Percentiles rank a stretch among this genome's conserved stretches.
These are phyloP conservation scores for Melipona quadrifasciata DNA, from an alignment of 1,140 invertebrate species.

Conservation along the genomic window DNA sequence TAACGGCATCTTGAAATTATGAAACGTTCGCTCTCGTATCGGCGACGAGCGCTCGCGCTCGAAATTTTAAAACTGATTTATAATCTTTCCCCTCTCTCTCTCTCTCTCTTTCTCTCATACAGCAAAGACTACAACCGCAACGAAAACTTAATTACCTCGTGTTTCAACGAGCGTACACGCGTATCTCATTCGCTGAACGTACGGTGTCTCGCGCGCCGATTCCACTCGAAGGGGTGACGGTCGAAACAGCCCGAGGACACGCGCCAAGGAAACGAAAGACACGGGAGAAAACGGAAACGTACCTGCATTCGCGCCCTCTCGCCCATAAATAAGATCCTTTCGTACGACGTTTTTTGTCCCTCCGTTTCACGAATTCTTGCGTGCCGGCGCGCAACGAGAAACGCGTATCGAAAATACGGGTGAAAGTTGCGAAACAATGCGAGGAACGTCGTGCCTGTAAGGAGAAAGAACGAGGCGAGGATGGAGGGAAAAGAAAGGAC, in stretches of 20 bases:
- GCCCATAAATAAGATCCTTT: conserved; percentile 72
- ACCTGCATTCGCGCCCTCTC: conserved; percentile 40
- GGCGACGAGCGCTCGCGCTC: neutral
- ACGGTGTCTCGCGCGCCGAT: neutral
- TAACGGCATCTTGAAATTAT: conserved; percentile 7
- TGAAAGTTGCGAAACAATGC: conserved; percentile 78
- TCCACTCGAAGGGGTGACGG: neutral
- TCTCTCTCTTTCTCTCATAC: no score
- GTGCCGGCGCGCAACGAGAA: conserved; percentile 37
- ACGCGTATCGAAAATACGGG: conserved; percentile 56
- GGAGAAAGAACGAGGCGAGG: conserved; percentile 43
- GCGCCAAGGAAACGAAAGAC: conserved; percentile 5
- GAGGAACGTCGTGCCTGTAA: conserved; percentile 49
- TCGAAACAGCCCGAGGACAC: neutral
- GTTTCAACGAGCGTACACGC: neutral
- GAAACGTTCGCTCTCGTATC: neutral
- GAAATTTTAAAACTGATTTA: neutral
- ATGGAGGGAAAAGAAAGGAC: conserved; percentile 34
- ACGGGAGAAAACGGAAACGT: conserved; percentile 1
- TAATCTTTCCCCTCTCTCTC: no score
- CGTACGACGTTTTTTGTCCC: conserved; percentile 64
- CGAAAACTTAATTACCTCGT: neutral
- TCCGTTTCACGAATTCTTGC: conserved; percentile 65
- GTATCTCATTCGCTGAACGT: no score
- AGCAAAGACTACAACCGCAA: neutral